Base-by-base conservation (phyloP, 2,113 vertebrate genomes). In the Aptenodytes forsteri region DNA sequence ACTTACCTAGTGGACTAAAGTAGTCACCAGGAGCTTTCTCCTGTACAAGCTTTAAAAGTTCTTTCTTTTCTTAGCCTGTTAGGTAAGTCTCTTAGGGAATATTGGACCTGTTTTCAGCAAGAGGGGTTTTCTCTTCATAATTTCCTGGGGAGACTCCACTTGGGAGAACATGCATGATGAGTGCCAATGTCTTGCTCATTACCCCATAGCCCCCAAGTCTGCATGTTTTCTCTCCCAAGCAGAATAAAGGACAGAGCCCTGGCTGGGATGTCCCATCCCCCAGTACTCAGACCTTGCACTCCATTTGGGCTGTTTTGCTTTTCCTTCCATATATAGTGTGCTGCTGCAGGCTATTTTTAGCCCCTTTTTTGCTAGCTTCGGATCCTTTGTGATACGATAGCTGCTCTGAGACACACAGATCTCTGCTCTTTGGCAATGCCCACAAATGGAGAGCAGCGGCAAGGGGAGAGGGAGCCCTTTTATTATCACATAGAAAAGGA, bases 311-410 rank as follows among this genome's bases (percentile, higher is more conserved):
- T 77, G 97, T 97, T 97, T 98, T 95, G 94, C 97, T 97, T 98
- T 98, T 97, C 96, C 98, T 98, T 98, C 98, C 98, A 98, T 98
- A 98, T 98, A 98, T 98, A 98, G 98, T 61, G 97, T 95, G 98
- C 98, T 97, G 98, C 98, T 97, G 97, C 94, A 54, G 93, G 97
- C 98, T 98, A 98, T 99, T 99, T 99, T 99, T 99, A 98, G 98
- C 92, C 98, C 98, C 97, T 87, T 96, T 94, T 96, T 95, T 95
- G 95, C 97, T 96, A 95, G 97, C 97, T 95, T 98, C 75, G 97
- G 98, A 98, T 97, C 96, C 97, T 97, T 98, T 96, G 97, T 97
- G 97, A 97, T 97, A 75, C 73, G 94, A 98, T 97, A 96, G 97
- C 90, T 90, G 95, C 96, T 97, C 91, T 71, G 90, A 97, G 97